These are phyloP conservation scores for Proisotoma minuta DNA, from an alignment of 2,888 invertebrate genomes.

Conservation along the genomic window DNA sequence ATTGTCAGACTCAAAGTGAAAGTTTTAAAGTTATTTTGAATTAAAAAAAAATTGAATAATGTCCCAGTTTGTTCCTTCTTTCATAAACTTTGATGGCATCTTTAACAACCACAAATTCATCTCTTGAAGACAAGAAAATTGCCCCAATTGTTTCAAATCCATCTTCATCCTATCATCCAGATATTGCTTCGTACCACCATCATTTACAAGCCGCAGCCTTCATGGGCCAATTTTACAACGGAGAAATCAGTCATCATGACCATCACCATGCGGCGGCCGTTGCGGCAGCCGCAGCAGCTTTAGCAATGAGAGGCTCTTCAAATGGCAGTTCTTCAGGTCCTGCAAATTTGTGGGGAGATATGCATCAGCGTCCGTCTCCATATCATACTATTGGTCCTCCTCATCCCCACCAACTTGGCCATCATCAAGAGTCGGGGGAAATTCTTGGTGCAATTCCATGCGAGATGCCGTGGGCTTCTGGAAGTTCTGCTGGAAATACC, in stretches of 20 bases:
- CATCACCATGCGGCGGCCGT: constrained; percentile 34
- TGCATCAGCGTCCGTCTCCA: constrained; percentile 14
- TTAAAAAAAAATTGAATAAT: too few species aligned
- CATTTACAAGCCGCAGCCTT: constrained; percentile 14
- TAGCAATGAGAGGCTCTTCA: constrained; percentile 18
- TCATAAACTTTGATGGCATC: too few species aligned
- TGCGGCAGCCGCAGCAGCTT: constrained; percentile 35
- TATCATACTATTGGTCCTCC: constrained; percentile 14
- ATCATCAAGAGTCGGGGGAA: constrained; percentile 32
- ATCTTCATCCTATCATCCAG: neutral
- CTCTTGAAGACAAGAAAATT: too few species aligned
- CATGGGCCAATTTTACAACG: constrained; percentile 46
- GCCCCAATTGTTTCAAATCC: too few species aligned
- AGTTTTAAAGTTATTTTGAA: too few species aligned
- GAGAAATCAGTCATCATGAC: constrained; percentile 19
- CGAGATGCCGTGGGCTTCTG: constrained; percentile 19
- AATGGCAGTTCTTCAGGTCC: constrained; percentile 8
- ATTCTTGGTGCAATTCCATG: constrained; percentile 25
- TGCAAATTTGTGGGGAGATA: constrained; percentile 21
- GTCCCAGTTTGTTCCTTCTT: too few species aligned
- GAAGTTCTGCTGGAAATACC: constrained; percentile 11
- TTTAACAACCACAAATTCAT: too few species aligned
- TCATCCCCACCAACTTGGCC: constrained; percentile 30
- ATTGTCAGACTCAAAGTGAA: too few species aligned
- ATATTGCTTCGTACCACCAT: neutral